Evolutionary conservation across 2,888 invertebrate species (phyloP), one percentile per base, ranked within the genome.

Genomic region (Lobophora halterata): DNA sequence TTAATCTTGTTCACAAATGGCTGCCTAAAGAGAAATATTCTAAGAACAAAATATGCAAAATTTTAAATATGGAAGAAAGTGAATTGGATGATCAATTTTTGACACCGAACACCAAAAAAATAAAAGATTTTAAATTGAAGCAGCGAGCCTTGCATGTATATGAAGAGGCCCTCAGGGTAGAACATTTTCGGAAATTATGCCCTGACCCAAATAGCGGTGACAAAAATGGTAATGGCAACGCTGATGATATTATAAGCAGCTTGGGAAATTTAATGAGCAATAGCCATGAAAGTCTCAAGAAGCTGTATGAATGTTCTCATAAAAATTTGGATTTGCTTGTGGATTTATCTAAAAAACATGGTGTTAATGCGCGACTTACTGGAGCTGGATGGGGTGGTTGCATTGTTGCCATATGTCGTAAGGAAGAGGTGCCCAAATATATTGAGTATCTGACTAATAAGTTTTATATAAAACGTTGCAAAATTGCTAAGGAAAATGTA

Each of bases 341-440:
- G 9, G 88, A 92, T 14, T 77, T 93, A 63, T 95, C 94, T 4
- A 87, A 89, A 43, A 90, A 91, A 29, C 86, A 90, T 42, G 90
- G 90, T 11, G 82, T 93, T n/a, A 95, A 96, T 21, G 95, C 96
- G n/a, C 91, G 99, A 30, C 87, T 99, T 19, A 99, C 99, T 1
- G 99, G 99, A 17, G 99, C 99, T 14, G 97, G 97, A 88, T 99
- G 99, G 99, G 99, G 99, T 18, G 99, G 99, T 3, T 99, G 98
- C 77, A 91, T 94, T 34, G 97, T 99, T 5, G 96, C 97, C 8
- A 81, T 98, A 50, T 92, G 95, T 34, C 89, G 90, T 0, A 89
- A 89, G 37, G 89, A 91, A 27, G 89, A 90, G 46, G 91, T 93
- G 3, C 75, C 90, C 6, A 76, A 88, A 46, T 97, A 95, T 68